These are phyloP conservation scores for Pluvianellus socialis DNA, from an alignment of 2,113 vertebrate genomes.

Conservation along the genomic window DNA sequence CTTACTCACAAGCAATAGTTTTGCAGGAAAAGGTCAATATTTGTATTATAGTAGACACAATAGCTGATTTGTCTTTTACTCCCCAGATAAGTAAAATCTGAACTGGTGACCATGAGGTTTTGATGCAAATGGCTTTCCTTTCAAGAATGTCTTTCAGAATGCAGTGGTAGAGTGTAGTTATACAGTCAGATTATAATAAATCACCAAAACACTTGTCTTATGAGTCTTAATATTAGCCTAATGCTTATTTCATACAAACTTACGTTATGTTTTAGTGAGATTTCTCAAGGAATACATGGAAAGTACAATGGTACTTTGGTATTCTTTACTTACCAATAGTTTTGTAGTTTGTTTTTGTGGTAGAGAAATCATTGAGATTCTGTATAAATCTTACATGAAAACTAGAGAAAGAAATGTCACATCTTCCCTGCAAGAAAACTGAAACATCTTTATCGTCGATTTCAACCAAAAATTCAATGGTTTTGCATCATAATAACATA, in stretches of 20 bases:
- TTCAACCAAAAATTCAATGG: background rate
- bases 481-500: background rate
- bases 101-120: background rate
- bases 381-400: background rate
- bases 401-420: background rate
- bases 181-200: background rate
- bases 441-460: background rate
- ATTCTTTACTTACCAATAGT: background rate
- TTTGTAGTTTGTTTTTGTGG: background rate
- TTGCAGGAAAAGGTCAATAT: background rate
- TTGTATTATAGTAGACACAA: background rate
- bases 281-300: background rate
- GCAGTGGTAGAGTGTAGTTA: background rate
- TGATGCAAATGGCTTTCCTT: background rate
- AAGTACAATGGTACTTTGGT: background rate
- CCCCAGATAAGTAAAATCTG: background rate
- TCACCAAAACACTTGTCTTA: background rate
- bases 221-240: background rate
- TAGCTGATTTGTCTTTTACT: background rate
- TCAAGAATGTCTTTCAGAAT: background rate
- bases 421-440: background rate
- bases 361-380: background rate
- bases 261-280: background rate
- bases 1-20: background rate
- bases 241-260: background rate